Evolutionary conservation across 2,797 vertebrate genomes (phyloP), one percentile per base, ranked within the genome.

Genomic region (Thunnus albacares): DNA sequence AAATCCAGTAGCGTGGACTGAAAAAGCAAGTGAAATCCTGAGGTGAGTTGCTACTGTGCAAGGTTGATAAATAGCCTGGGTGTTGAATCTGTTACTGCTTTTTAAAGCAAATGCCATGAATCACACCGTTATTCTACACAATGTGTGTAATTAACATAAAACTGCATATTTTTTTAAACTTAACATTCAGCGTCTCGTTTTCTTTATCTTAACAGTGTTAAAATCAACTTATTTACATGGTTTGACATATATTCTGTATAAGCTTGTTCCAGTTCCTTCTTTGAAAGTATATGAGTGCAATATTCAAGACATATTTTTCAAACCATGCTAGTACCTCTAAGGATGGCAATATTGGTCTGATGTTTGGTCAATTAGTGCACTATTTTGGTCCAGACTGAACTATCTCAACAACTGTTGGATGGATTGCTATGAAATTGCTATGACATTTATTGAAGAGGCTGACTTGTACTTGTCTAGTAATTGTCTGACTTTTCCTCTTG

Each of bases 1-100:
- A 87, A 82, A 86, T 77, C 84, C 77, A 78, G 72, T 10, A 57
- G 57, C 55, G 30, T 65, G 56, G 76, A 63, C 24, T 28, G 33
- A 56, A 74, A 81, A 79, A 56, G 70, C 59, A 71, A 12, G 26
- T 33, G 73, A 71, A 68, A 78, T 35, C 8, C 38, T 4, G 4
- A 66, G 57, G 52, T 70, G 22, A 64, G 82, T 2, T 30, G 76
- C 61, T 18, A n/a, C 62, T 67, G 75, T 52, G 65, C 0, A 18
- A 18, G 41, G 59, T 6, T 69, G 81, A 81, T 74, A 60, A 60
- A 83, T 41, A 47, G 26, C 41, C 33, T 18, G 43, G 56, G 18
- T 35, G 61, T 61, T 75, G 24, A 61, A 71, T 59, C 1, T 38
- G 14, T 11, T 10, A 15, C 20, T n/a, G 35, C 57, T 62, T 67